phyloP scores from a whole-genome alignment of 2,888 invertebrate species.

The Cryptus armator region DNA sequence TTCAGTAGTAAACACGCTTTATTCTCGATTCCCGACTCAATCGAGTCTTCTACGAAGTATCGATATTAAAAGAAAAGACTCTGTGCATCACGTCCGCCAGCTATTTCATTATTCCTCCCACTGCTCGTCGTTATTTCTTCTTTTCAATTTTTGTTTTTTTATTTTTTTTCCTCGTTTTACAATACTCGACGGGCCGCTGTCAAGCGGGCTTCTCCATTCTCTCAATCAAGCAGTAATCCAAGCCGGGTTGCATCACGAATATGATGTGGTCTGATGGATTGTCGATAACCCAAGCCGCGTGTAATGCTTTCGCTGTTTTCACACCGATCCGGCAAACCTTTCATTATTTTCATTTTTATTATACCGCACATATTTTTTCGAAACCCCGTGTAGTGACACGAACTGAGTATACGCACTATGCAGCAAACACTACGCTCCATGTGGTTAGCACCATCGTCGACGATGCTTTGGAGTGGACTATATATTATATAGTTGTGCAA shows the following conservation, averaged over 20 bases:
- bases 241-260: constrained; percentile 36
- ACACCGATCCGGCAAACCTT: constrained; percentile 46
- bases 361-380: constrained; percentile 59
- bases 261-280: constrained; percentile 63
- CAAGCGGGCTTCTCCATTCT: constrained; percentile 34
- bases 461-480: constrained; percentile 57
- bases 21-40: neutral
- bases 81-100: neutral
- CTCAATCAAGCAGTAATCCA: constrained; percentile 52
- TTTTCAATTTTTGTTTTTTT: neutral
- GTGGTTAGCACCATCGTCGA: constrained; percentile 34
- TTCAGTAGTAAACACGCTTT: neutral
- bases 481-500: constrained; percentile 1
- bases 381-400: constrained; percentile 43
- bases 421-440: constrained; percentile 43
- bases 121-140: constrained; percentile 7
- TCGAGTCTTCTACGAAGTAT: neutral
- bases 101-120: neutral
- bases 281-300: constrained; percentile 63
- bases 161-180: constrained; percentile 40
- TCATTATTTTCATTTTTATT: constrained; percentile 60
- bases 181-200: constrained; percentile 29
- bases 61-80: constrained; percentile 7
- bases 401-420: constrained; percentile 45
- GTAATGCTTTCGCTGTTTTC: constrained; percentile 60